phyloP scores from a whole-genome alignment of 92 coral and sea anemone genomes.

The Galaxea fascicularis region DNA sequence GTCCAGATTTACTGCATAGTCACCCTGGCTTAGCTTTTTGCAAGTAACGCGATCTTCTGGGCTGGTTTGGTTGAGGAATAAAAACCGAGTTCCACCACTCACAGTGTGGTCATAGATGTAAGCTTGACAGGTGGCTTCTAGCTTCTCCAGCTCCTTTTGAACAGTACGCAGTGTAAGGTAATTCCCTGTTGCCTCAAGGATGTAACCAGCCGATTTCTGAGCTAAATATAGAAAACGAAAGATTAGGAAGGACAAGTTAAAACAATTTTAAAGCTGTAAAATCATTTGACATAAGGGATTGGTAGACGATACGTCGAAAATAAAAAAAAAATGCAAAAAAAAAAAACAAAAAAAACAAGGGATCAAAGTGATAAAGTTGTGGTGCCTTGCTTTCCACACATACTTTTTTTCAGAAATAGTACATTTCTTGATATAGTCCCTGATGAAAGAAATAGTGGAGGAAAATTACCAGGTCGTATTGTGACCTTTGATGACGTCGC shows the following conservation, averaged over 20 bases:
- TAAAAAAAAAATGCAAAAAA: no score
- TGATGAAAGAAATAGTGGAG: no score
- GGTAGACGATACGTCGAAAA: no score
- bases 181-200: conserved; percentile 74
- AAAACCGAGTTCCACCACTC: conserved; percentile 65
- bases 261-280: no score
- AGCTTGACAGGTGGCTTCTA: conserved; percentile 58
- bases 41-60: conserved; percentile 44
- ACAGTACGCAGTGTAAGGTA: conserved; percentile 73
- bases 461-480: conserved; percentile 74
- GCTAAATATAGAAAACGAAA: conserved; percentile 1
- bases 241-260: neutral
- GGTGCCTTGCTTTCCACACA: no score
- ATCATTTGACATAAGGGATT: no score
- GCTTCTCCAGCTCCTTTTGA: conserved; percentile 70
- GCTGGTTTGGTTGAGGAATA: conserved; percentile 65
- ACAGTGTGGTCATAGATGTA: conserved; percentile 77
- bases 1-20: conserved; percentile 68
- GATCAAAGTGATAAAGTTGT: no score
- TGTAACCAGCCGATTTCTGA: conserved; percentile 64
- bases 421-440: no score
- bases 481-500: conserved; percentile 67
- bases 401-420: no score
- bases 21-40: conserved; percentile 60
- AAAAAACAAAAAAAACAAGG: no score